phyloP scores from a whole-genome alignment of 1,140 invertebrate species.

The Drosophila azteca region DNA sequence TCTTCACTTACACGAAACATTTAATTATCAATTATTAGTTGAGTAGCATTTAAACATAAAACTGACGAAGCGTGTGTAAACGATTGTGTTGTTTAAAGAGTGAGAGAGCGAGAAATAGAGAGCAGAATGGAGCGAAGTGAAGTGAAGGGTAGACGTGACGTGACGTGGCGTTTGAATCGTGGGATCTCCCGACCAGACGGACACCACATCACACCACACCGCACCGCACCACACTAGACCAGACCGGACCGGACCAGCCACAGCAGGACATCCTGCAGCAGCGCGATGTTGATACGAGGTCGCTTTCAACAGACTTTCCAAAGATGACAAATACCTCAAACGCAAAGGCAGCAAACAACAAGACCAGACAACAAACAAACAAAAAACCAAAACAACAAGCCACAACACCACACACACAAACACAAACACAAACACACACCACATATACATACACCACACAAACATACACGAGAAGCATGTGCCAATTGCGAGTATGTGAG shows the following conservation, averaged over 20 bases:
- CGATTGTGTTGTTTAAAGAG: constrained; percentile 74
- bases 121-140: constrained; percentile 7
- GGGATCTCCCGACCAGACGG: constrained; percentile 15
- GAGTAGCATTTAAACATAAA: constrained; percentile 79
- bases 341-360: constrained; percentile 67
- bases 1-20: constrained; percentile 59
- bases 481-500: constrained; percentile 69
- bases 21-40: constrained; percentile 71
- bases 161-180: constrained; percentile 52
- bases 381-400: constrained; percentile 39
- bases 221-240: constrained; percentile 32
- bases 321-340: constrained; percentile 82
- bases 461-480: constrained; percentile 51
- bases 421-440: constrained; percentile 21
- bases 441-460: neutral
- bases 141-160: constrained; percentile 28
- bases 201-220: constrained; percentile 10
- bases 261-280: constrained; percentile 37
- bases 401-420: constrained; percentile 18
- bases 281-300: constrained; percentile 51
- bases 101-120: constrained; percentile 18
- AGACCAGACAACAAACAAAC: constrained; percentile 28
- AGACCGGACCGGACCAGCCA: constrained; percentile 62
- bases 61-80: constrained; percentile 82
- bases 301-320: constrained; percentile 77